Conservation (phyloP, 2,797 vertebrate genomes). For the Gallinago nigripennis region DNA sequence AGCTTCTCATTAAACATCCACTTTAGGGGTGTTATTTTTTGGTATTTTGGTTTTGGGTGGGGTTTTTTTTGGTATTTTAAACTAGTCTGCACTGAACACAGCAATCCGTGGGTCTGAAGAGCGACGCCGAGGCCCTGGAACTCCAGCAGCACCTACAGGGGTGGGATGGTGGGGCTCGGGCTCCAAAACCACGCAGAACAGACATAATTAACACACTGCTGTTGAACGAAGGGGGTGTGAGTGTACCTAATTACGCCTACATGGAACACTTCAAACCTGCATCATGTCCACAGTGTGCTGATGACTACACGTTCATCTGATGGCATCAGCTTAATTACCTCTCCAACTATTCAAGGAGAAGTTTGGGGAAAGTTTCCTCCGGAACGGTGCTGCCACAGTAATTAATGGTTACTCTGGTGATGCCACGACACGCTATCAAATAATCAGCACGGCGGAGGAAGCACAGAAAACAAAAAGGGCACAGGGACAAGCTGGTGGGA, state of each 20-base stretch:
- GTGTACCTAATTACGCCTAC: background rate
- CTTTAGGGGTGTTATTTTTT: too few species aligned
- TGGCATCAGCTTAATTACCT: background rate
- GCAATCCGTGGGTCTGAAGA: rapidly evolving
- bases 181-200: background rate
- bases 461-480: background rate
- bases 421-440: background rate
- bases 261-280: background rate
- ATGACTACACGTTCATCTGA: background rate
- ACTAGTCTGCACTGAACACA: background rate
- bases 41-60: too few species aligned
- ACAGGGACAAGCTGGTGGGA: background rate
- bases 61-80: background rate
- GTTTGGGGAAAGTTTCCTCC: background rate
- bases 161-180: rapidly evolving
- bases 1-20: background rate
- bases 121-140: rapidly evolving
- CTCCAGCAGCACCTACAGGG: background rate
- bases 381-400: background rate
- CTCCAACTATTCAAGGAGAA: background rate
- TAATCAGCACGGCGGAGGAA: background rate
- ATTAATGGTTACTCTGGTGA: background rate
- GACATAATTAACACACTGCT: background rate
- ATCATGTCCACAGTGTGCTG: background rate
- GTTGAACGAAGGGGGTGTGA: background rate